Percentiles rank a stretch among this genome's conserved stretches.
phyloP scores from a whole-genome alignment of 2,113 vertebrate genomes.

The Peromyscus maniculatus region DNA sequence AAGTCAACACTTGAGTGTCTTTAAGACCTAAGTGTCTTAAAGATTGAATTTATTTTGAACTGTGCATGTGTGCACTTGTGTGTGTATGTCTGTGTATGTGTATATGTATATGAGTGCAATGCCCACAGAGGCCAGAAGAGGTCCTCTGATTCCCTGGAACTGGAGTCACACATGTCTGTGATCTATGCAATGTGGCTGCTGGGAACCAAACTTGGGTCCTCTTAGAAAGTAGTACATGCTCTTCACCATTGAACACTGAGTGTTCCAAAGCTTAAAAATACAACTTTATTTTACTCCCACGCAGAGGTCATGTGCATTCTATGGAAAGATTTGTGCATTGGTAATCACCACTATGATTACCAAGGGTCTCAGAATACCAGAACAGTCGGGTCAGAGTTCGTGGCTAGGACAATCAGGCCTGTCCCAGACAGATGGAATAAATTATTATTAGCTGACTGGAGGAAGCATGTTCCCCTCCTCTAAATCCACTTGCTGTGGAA shows the following conservation, averaged over 20 bases:
- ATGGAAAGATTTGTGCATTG: slow-evolving; percentile 46
- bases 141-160: too few species aligned
- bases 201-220: not conserved
- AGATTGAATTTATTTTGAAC: not conserved
- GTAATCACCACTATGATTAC: slow-evolving; percentile 32
- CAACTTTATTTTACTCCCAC: not conserved
- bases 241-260: not conserved
- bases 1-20: not conserved
- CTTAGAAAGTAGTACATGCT: not conserved
- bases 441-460: slow-evolving; percentile 68
- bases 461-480: slow-evolving; percentile 37
- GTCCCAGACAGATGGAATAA: slow-evolving; percentile 64
- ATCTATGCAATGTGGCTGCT: not conserved
- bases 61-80: not conserved
- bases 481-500: slow-evolving; percentile 78
- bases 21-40: not conserved
- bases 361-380: slow-evolving; percentile 69
- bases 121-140: not conserved
- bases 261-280: slow-evolving; percentile 6
- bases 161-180: not conserved
- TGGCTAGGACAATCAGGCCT: slow-evolving; percentile 46
- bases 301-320: slow-evolving; percentile 66
- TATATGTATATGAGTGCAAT: not conserved
- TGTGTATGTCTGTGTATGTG: not conserved
- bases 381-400: slow-evolving; percentile 71